These are phyloP conservation scores for Acanthis flammea DNA, from an alignment of 2,797 vertebrate genomes.

Conservation along the genomic window DNA sequence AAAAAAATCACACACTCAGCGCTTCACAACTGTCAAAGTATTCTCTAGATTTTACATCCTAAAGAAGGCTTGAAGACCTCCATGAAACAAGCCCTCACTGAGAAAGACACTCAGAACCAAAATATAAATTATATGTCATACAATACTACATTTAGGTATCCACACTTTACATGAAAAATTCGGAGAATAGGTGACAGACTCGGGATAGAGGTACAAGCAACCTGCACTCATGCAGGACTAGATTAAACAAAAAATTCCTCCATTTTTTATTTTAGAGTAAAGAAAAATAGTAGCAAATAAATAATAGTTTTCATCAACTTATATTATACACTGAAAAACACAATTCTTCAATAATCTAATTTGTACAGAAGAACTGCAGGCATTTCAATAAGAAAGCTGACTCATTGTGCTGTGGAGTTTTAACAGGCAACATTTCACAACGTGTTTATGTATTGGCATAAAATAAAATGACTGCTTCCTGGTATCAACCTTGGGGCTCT, in stretches of 20 bases:
- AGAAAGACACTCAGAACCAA: neutral
- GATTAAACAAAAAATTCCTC: neutral
- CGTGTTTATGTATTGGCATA: fast-evolving
- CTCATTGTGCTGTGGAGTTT: neutral
- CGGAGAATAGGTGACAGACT: neutral
- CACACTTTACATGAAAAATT: neutral
- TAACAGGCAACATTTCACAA: neutral
- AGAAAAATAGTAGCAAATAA: neutral
- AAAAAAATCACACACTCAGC: neutral
- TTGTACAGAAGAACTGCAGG: neutral
- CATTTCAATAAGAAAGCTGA: neutral
- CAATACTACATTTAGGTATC: neutral
- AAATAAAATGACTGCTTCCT: neutral
- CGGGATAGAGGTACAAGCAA: neutral
- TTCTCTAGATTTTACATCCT: neutral
- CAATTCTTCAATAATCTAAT: neutral
- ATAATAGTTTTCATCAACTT: neutral
- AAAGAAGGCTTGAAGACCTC: neutral
- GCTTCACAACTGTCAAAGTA: neutral
- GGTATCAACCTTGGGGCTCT: neutral
- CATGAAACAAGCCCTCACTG: neutral
- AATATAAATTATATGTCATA: neutral
- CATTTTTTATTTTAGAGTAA: neutral
- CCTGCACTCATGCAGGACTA: neutral
- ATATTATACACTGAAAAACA: conserved; percentile 1